A percentile compares a stretch with the other conserved stretches of the same genome.
Evolutionary conservation across 2,888 invertebrate species (phyloP).

Genomic region (Charanyca ferruginea): DNA sequence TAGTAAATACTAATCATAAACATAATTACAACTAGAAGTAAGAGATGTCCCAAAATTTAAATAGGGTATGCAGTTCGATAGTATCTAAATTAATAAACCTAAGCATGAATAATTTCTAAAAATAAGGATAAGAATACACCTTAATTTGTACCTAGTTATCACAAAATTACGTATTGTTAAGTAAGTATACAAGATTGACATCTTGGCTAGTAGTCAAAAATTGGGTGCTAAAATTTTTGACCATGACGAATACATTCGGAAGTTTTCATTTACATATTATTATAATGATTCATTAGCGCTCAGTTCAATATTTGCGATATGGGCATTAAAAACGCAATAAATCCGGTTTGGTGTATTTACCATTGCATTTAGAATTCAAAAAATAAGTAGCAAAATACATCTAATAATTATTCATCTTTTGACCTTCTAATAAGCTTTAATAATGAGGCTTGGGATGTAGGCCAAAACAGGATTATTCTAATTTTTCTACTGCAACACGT

Average conservation of each 20-base stretch:
- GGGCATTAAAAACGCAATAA: not conserved
- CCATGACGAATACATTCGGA: constrained; percentile 66
- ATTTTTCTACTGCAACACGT: constrained; percentile 1
- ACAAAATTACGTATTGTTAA: too few species aligned
- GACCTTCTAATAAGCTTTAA: not conserved
- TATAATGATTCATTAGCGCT: constrained; percentile 36
- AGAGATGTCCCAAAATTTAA: not conserved
- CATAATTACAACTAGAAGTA: not conserved
- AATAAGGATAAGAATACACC: too few species aligned
- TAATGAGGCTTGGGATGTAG: not conserved
- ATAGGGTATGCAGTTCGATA: not conserved
- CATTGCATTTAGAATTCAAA: not conserved
- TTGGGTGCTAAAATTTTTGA: constrained; percentile 62
- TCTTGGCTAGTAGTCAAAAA: constrained; percentile 74
- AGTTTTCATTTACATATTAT: constrained; percentile 51
- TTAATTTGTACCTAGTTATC: not conserved
- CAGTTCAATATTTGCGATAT: constrained; percentile 23
- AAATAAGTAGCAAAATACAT: not conserved
- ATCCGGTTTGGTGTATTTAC: not conserved
- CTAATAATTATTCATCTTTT: not conserved
- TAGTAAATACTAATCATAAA: not conserved
- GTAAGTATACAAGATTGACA: constrained; percentile 60
- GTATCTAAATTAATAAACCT: not conserved
- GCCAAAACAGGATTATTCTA: not conserved
- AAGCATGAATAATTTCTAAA: not conserved